Evolutionary conservation across 1,140 invertebrate species (phyloP).

Genomic region (Melanaphis sacchari): DNA sequence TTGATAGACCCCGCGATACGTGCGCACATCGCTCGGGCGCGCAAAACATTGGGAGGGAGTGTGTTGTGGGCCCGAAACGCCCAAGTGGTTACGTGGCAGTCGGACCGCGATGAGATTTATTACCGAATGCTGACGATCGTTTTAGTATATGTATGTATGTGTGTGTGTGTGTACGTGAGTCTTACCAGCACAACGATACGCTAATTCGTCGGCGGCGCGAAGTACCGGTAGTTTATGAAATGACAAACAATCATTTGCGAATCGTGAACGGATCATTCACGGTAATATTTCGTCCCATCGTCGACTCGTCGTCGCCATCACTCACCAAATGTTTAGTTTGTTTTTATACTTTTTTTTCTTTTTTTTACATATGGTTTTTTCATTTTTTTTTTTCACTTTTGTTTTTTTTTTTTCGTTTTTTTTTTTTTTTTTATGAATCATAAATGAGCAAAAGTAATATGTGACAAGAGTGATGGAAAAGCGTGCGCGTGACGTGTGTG

Average conservation of each 20-base stretch:
- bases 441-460: conserved; percentile 6
- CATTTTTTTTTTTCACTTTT: neutral
- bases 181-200: neutral
- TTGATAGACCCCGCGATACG: neutral
- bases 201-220: neutral
- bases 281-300: neutral
- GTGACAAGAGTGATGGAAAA: neutral
- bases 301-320: neutral
- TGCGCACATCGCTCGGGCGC: neutral
- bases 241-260: neutral
- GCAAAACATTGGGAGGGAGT: neutral
- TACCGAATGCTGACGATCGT: neutral
- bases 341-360: too few relatives aligned
- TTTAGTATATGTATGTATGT: neutral
- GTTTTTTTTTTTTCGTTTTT: neutral
- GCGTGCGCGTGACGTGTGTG: neutral
- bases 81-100: neutral
- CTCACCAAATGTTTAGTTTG: neutral
- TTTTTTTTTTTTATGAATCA: neutral
- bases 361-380: neutral
- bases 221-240: neutral
- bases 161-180: neutral
- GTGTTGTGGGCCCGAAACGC: neutral
- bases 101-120: neutral
- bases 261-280: neutral